These are phyloP conservation scores for Pharmacophagus antenor DNA, from an alignment of 2,888 invertebrate species.

Conservation along the genomic window DNA sequence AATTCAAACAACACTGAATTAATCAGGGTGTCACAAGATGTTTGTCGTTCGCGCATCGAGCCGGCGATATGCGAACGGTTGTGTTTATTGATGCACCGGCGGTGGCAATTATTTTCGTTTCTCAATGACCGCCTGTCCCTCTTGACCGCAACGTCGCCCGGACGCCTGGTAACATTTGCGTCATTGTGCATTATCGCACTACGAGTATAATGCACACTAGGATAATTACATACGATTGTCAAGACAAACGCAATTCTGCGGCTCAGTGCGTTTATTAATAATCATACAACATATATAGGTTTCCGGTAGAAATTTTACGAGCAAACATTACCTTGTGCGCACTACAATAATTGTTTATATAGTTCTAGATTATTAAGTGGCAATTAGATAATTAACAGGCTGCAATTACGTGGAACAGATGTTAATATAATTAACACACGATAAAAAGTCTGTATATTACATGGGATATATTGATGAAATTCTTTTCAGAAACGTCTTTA, in stretches of 20 bases:
- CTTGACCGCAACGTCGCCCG: conserved; percentile 30
- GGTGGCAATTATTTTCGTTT: conserved; percentile 37
- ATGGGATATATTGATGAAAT: not conserved
- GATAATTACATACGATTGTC: conserved; percentile 6
- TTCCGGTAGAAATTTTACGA: not conserved
- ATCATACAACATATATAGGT: too few species aligned
- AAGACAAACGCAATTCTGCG: not conserved
- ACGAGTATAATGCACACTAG: conserved; percentile 8
- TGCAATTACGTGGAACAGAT: too few species aligned
- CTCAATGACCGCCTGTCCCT: conserved; percentile 29
- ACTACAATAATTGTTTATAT: not conserved
- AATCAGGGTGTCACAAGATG: conserved; percentile 1
- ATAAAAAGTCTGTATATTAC: not conserved
- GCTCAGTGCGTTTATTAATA: too few species aligned
- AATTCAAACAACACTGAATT: not conserved
- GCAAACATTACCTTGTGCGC: not conserved
- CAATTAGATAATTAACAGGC: not conserved
- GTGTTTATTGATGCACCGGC: conserved; percentile 35
- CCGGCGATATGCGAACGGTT: conserved; percentile 22
- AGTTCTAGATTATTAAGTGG: not conserved
- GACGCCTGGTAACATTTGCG: conserved; percentile 28
- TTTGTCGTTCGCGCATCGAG: conserved; percentile 3
- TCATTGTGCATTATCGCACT: conserved; percentile 21
- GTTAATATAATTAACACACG: too few species aligned
- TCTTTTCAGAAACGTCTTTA: not conserved